phyloP scores from a whole-genome alignment of 2,113 vertebrate species.

The Leucopternis melanops region DNA sequence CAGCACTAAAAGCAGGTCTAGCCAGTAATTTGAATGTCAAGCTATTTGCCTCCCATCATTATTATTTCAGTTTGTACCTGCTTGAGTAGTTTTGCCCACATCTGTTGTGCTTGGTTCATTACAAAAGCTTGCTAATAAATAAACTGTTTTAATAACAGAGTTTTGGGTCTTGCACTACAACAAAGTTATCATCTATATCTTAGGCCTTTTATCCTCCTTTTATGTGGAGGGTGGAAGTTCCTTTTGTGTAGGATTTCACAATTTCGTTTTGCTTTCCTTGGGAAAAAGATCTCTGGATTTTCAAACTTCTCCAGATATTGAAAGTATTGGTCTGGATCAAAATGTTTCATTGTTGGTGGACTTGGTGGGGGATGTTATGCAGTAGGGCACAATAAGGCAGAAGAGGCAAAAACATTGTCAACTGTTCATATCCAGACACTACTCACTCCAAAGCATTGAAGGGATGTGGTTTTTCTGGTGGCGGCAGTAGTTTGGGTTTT shows the following conservation, averaged over 20 bases:
- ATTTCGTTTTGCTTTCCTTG: background rate
- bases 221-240: background rate
- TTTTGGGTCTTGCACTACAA: background rate
- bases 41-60: background rate
- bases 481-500: background rate
- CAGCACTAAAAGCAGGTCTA: background rate
- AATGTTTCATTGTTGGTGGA: background rate
- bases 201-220: conserved; percentile 29
- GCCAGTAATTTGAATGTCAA: background rate
- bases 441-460: background rate
- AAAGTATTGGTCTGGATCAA: background rate
- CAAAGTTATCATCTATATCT: conserved; percentile 8
- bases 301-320: background rate
- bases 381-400: background rate
- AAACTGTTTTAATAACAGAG: background rate
- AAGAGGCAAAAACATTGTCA: background rate
- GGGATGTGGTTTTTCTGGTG: background rate
- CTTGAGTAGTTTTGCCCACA: conserved; percentile 2
- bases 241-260: background rate
- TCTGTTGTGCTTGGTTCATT: conserved; percentile 2
- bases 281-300: background rate
- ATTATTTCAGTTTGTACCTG: background rate
- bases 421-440: background rate
- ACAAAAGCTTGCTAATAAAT: conserved; percentile 14
- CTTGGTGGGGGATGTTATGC: background rate